phyloP scores from a whole-genome alignment of 2,888 invertebrate genomes.

The Phaedon cochleariae region DNA sequence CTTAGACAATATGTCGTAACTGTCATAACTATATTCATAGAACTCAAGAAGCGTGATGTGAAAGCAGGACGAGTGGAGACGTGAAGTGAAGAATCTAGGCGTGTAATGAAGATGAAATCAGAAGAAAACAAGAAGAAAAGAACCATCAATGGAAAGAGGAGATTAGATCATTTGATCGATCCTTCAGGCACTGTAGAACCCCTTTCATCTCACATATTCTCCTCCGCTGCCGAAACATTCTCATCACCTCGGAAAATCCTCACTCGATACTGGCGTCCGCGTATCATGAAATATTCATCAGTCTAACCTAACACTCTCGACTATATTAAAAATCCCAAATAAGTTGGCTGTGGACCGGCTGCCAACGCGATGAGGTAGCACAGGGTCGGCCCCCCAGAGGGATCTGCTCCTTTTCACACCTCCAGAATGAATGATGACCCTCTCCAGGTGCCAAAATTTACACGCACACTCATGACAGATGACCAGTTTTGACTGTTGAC shows the following conservation, averaged over 20 bases:
- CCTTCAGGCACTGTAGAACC: too few species aligned
- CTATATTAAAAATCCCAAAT: constrained; percentile 64
- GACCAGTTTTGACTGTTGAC: too few species aligned
- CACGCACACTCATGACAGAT: not conserved
- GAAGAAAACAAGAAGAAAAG: too few species aligned
- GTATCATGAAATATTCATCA: constrained; percentile 65
- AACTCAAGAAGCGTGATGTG: too few species aligned
- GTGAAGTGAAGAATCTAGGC: too few species aligned
- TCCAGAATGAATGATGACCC: not conserved
- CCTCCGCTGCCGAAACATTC: constrained; percentile 37
- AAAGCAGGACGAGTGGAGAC: too few species aligned
- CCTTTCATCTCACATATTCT: too few species aligned
- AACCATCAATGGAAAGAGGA: too few species aligned
- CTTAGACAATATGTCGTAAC: too few species aligned
- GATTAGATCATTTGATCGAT: too few species aligned
- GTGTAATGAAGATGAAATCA: too few species aligned
- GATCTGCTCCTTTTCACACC: not conserved
- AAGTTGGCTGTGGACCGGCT: constrained; percentile 52
- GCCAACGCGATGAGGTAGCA: constrained; percentile 48
- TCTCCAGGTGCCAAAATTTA: not conserved
- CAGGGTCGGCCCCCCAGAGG: constrained; percentile 52
- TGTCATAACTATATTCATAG: too few species aligned
- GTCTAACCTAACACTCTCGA: constrained; percentile 60
- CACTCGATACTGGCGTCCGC: constrained; percentile 58
- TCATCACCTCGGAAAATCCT: constrained; percentile 56